Percentiles rank a stretch among this genome's conserved stretches.
Conservation (phyloP, 1,140 invertebrate genomes). For the Gerris buenoi region DNA sequence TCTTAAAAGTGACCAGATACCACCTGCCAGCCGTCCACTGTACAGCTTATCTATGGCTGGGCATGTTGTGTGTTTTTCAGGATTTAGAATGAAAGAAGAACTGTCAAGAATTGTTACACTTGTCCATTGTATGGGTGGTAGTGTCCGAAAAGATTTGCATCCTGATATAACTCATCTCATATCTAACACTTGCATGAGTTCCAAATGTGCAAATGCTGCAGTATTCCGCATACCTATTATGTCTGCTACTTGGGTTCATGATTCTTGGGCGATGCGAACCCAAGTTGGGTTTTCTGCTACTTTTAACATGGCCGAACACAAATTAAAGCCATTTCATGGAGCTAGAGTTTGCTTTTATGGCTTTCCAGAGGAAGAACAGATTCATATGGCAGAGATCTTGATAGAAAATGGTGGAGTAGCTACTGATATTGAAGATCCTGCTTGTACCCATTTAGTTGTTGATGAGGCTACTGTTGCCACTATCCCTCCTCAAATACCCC, state of each 20-base stretch:
- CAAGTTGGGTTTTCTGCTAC: conserved; percentile 48
- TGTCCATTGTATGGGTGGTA: conserved; percentile 88
- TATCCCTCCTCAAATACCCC: conserved; percentile 43
- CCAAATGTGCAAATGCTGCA: conserved; percentile 77
- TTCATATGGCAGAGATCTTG: conserved; percentile 79
- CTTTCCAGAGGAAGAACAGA: conserved; percentile 71
- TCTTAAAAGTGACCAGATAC: conserved; percentile 45
- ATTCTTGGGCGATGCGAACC: conserved; percentile 64
- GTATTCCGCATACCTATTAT: conserved; percentile 79
- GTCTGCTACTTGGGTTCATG: conserved; percentile 69
- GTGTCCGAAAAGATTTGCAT: conserved; percentile 74
- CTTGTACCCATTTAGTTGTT: conserved; percentile 78
- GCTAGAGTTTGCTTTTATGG: conserved; percentile 75
- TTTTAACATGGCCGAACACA: conserved; percentile 47
- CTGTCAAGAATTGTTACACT: conserved; percentile 67
- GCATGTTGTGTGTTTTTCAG: conserved; percentile 74
- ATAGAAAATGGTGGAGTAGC: conserved; percentile 66
- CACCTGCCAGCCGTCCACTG: conserved; percentile 57
- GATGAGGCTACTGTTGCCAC: conserved; percentile 56
- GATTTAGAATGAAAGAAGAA: conserved; percentile 73
- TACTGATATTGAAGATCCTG: conserved; percentile 55
- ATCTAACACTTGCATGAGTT: conserved; percentile 65
- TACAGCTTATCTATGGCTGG: conserved; percentile 75
- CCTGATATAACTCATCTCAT: conserved; percentile 83
- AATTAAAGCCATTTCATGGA: conserved; percentile 74